Base-by-base conservation (phyloP, 2,113 vertebrate genomes). In the Scatophagus argus region DNA sequence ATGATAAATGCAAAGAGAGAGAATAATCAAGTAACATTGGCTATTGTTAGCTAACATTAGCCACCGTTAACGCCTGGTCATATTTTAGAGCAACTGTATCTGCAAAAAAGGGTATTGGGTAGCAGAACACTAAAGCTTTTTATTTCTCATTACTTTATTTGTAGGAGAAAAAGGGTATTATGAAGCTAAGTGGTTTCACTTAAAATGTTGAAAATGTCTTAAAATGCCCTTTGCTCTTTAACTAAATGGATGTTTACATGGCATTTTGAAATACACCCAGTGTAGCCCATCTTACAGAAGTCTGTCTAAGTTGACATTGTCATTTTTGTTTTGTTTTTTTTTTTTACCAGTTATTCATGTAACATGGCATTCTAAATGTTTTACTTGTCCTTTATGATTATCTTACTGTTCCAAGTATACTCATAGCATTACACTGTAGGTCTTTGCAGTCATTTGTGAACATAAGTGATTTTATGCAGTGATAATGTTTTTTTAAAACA, bases 341-440 rank as follows among this genome's bases (percentile, higher is more conserved):
- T n/a, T n/a, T n/a, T n/a, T n/a, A n/a, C n/a, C n/a, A n/a, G n/a
- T 3, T 8, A 25, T 34, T 36, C 21, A 55, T 13, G 0, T 43
- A 62, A 60, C 43, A 65, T 71, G 9, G 27, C 51, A 67, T 56
- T 66, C 6, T 8, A 58, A 44, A 74, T 79, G 52, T 36, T 65
- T 59, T 64, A 39, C 44, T 19, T 6, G 21, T 27, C 17, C 13
- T 25, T 13, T 44, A 51, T 63, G 29, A 9, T 64, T 44, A 38
- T 51, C 44, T 67, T 17, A 39, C 10, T 19, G 3, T 43, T 16
- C 1, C 39, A 25, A 31, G 9, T 54, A 34, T 44, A 25, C 31
- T 47, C 27, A 47, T 12, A 17, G 32, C 25, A 31, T 25, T 55
- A 34, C 25, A 31, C 19, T 55, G 25, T 8, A 38, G 16, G 12